Evolutionary conservation across 2,888 invertebrate species (phyloP).

Genomic region (Glyphotaelius pellucidus): DNA sequence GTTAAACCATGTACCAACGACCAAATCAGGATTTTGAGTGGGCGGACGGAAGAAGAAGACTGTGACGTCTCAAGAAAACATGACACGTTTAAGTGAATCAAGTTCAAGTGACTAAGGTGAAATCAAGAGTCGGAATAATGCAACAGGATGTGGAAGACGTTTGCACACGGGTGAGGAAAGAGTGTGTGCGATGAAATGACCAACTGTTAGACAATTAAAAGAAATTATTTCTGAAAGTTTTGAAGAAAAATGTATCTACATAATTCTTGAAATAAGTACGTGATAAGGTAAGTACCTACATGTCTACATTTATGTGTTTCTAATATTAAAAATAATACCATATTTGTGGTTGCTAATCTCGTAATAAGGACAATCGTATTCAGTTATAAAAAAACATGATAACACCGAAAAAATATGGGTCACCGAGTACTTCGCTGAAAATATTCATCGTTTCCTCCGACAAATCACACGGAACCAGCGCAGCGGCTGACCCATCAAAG

Average conservation of each 20-base stretch:
- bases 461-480: not conserved
- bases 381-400: not conserved
- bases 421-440: not conserved
- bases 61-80: no score
- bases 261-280: not conserved
- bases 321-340: not conserved
- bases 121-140: no score
- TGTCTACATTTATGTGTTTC: not conserved
- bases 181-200: not conserved
- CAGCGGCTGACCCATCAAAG: not conserved
- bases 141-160: no score
- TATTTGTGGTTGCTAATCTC: not conserved
- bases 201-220: not conserved
- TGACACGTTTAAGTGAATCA: not conserved
- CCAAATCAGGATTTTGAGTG: not conserved
- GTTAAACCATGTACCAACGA: not conserved
- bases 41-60: not conserved
- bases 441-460: not conserved
- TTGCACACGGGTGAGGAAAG: not conserved
- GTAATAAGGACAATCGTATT: not conserved
- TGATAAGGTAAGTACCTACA: not conserved
- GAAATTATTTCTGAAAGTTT: not conserved
- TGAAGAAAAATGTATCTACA: not conserved
- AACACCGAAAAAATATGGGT: not conserved
- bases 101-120: not conserved